These are phyloP conservation scores for Alligator mississippiensis DNA, from an alignment of 2,113 vertebrate species.

Conservation along the genomic window DNA sequence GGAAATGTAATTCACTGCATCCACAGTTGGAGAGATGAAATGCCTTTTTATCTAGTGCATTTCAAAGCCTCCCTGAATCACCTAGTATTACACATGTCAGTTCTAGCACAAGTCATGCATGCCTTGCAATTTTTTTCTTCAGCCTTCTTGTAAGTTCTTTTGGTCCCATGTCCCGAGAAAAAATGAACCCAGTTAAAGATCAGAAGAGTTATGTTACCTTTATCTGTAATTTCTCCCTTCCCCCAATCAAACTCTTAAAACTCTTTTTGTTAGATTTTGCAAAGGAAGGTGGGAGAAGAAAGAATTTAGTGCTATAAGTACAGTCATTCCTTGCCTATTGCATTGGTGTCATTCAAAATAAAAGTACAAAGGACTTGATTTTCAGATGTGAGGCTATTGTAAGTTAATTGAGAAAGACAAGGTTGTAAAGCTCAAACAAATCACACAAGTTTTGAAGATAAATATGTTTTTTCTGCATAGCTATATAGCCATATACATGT, in stretches of 20 bases:
- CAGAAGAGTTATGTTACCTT: background rate
- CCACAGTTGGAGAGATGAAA: background rate
- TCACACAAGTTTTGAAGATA: background rate
- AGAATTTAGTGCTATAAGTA: background rate
- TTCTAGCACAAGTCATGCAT: background rate
- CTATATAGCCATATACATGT: background rate
- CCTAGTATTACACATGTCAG: background rate
- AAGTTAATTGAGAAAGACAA: background rate
- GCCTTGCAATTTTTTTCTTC: background rate
- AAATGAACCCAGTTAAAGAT: conserved; percentile 41
- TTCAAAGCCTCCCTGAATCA: conserved; percentile 28
- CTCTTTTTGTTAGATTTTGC: background rate
- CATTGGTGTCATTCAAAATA: background rate
- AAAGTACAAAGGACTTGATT: background rate
- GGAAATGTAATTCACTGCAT: conserved; percentile 35
- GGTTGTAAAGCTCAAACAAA: background rate
- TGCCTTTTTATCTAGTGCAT: conserved; percentile 15
- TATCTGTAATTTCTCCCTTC: background rate
- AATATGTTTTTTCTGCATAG: background rate
- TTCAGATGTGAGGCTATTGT: background rate
- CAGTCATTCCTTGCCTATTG: background rate
- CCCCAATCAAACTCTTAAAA: background rate
- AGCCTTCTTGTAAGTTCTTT: conserved; percentile 20
- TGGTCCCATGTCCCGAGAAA: conserved; percentile 14
- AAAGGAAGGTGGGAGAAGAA: background rate